Conservation (phyloP, 2,797 vertebrate genomes). For the Tarsius wallacei region DNA sequence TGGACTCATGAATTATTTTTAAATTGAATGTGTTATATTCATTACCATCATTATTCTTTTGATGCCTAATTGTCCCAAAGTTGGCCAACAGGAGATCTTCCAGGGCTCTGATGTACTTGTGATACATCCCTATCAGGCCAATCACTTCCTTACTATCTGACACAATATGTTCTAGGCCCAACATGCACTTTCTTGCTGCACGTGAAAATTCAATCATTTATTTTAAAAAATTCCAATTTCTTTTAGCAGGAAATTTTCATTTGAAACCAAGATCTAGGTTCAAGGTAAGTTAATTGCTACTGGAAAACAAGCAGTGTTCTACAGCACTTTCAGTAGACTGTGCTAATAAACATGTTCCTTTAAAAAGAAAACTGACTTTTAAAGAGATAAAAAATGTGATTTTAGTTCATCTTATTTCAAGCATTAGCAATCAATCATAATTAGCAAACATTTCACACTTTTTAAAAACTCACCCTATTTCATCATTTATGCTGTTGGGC, state of each 20-base stretch:
- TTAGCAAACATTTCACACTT: neutral
- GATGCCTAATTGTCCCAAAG: neutral
- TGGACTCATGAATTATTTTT: neutral
- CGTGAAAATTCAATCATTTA: neutral
- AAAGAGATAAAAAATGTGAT: neutral
- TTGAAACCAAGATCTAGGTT: neutral
- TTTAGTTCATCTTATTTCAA: slow-evolving; percentile 9
- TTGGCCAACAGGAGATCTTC: neutral
- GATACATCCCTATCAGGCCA: neutral
- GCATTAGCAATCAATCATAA: neutral
- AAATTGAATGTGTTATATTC: neutral
- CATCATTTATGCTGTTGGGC: neutral
- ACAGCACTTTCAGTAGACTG: neutral
- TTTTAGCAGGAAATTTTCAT: neutral
- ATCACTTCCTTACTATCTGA: neutral
- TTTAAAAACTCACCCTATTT: neutral
- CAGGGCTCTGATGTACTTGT: neutral
- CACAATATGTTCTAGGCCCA: neutral
- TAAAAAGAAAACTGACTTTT: neutral
- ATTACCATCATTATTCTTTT: neutral
- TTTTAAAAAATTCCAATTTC: neutral
- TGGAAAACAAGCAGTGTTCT: neutral
- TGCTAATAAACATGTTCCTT: neutral
- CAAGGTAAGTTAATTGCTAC: neutral
- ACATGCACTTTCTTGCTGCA: neutral